Evolutionary conservation across 2,888 invertebrate species (phyloP), one percentile per base, ranked within the genome.

Genomic region (Drosophila affinis): DNA sequence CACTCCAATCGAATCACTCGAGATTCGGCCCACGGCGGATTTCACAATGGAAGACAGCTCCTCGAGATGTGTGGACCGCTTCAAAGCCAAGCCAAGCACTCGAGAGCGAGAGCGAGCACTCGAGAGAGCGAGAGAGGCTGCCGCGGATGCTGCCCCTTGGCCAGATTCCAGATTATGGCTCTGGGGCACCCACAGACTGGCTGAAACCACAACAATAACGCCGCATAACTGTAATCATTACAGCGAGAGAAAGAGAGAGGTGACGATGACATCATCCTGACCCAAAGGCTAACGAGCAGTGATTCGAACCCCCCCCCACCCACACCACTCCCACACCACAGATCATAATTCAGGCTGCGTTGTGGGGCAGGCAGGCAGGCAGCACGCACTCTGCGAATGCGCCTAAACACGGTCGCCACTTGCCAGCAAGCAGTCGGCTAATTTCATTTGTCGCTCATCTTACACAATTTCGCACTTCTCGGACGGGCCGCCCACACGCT

Each of bases 171-270:
- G 65, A 27, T 32, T n/a, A 18, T 44, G 45, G 58, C 51, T 49
- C 27, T 49, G 14, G 69, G 68, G 67, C 68, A 69, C 74, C 68
- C 74, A 81, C 89, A 87, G 24, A 24, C 24, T 4, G 87, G 85
- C 85, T 88, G 88, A 76, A 57, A 17, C n/a, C 27, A 34, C 71
- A 27, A 46, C 57, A 27, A 47, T 27, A 61, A 62, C 61, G 65
- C 70, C 56, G 65, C 58, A 44, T 86, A 88, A 90, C 90, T 89
- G 89, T 88, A 90, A 87, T 88, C 59, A 79, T 89, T 87, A 88
- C 89, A 88, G 71, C 6, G 10, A n/a, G 7, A 68, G 54, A 18
- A 46, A 10, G 9, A 21, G 3, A 49, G 48, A 17, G 29, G 3
- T 21, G 21, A 21, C 34, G 29, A 80, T 88, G 89, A 87, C 76